Evolutionary conservation across 2,888 invertebrate species (phyloP).

Genomic region (Diarsia brunnea): DNA sequence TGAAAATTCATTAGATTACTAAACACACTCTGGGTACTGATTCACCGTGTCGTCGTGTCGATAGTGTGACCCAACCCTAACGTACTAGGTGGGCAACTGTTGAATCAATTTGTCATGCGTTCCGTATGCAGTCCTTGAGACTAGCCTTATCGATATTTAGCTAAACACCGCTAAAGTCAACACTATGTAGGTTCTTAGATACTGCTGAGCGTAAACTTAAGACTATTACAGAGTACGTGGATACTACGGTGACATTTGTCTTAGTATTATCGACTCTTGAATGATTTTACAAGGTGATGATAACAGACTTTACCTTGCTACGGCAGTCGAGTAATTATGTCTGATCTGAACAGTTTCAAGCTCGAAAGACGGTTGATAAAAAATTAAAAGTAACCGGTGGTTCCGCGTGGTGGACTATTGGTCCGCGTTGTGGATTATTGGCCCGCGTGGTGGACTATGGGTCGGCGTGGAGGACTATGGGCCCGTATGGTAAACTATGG

Average conservation of each 20-base stretch:
- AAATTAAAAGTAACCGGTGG: background rate
- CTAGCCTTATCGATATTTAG: slow-evolving; percentile 70
- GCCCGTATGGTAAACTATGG: background rate
- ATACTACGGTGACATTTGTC: background rate
- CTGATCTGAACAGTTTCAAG: background rate
- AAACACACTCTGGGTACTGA: background rate
- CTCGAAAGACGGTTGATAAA: background rate
- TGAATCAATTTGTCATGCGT: slow-evolving; percentile 78
- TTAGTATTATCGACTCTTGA: background rate
- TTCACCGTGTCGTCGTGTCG: background rate
- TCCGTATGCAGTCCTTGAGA: slow-evolving; percentile 72
- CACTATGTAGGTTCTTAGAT: slow-evolving; percentile 26
- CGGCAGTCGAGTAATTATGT: background rate
- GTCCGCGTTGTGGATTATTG: background rate
- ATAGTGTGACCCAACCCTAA: slow-evolving; percentile 46
- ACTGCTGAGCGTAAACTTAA: background rate
- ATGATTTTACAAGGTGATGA: background rate
- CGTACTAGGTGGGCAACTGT: slow-evolving; percentile 62
- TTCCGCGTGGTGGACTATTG: background rate
- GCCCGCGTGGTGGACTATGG: background rate
- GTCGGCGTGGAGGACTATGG: background rate
- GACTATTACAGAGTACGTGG: background rate
- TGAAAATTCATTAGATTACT: background rate
- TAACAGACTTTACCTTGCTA: no score
- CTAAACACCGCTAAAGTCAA: slow-evolving; percentile 67